phyloP scores from a whole-genome alignment of 1,140 invertebrate species.

The Leptinotarsa texana region DNA sequence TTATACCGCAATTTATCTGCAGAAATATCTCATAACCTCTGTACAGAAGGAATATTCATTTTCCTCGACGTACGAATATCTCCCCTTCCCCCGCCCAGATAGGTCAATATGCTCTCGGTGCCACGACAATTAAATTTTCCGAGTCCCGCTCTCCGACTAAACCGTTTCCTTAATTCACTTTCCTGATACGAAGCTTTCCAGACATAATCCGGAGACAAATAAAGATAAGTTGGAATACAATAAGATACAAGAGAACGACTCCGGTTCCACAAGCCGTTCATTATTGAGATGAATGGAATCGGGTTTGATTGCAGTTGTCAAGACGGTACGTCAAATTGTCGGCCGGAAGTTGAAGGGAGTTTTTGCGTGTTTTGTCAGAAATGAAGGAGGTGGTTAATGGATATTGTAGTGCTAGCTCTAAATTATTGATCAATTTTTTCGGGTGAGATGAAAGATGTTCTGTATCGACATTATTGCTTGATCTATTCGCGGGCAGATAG shows the following conservation, averaged over 20 bases:
- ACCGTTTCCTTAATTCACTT: constrained; percentile 21
- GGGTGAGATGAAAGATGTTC: too few relatives aligned
- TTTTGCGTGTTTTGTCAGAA: too few relatives aligned
- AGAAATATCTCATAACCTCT: neutral
- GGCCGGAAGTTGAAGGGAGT: too few relatives aligned
- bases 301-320: neutral
- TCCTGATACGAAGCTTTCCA: constrained; percentile 19
- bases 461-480: too few relatives aligned
- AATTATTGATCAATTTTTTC: too few relatives aligned
- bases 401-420: too few relatives aligned
- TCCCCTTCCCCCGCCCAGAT: neutral
- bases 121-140: neutral
- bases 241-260: constrained; percentile 15
- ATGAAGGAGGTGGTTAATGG: too few relatives aligned
- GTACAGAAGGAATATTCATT: neutral
- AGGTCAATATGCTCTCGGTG: neutral
- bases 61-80: neutral
- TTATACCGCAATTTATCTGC: neutral
- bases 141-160: neutral
- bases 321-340: too few relatives aligned
- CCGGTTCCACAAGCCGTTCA: constrained; percentile 8
- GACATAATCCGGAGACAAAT: constrained; percentile 23
- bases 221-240: constrained; percentile 22
- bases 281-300: constrained; percentile 11
- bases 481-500: too few relatives aligned